These are phyloP conservation scores for Stegophylla sp. DNA, from an alignment of 2,888 invertebrate genomes.

Conservation along the genomic window DNA sequence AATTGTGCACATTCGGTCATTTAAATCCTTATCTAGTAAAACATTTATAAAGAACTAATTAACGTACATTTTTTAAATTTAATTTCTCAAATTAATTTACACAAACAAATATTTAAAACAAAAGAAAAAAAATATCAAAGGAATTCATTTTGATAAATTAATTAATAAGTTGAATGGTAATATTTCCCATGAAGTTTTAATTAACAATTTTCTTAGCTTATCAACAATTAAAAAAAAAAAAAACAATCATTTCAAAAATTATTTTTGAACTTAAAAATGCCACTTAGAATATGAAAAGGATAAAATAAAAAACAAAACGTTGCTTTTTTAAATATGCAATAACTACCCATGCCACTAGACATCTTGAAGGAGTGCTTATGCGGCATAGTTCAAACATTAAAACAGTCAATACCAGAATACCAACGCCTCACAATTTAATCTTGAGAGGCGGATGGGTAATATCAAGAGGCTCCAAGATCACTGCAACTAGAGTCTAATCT, in stretches of 20 bases:
- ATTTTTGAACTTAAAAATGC: conserved; percentile 38
- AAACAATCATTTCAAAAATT: conserved; percentile 40
- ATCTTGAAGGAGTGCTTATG: conserved; percentile 44
- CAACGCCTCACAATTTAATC: conserved; percentile 50
- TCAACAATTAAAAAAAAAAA: conserved; percentile 44
- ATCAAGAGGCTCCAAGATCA: conserved; percentile 68
- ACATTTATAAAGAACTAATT: background rate
- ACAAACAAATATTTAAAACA: conserved; percentile 44
- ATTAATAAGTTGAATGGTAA: conserved; percentile 46
- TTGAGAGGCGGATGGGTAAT: conserved; percentile 61
- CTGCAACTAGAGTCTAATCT: conserved; percentile 66
- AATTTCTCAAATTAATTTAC: conserved; percentile 20
- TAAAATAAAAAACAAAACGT: conserved; percentile 35
- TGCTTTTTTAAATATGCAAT: conserved; percentile 46
- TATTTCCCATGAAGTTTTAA: conserved; percentile 29
- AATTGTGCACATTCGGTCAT: conserved; percentile 52
- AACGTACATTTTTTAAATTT: background rate
- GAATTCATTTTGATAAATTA: conserved; percentile 17
- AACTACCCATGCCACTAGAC: conserved; percentile 42
- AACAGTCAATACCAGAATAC: conserved; percentile 48
- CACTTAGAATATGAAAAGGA: conserved; percentile 48
- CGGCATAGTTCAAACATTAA: conserved; percentile 49
- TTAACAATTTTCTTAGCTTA: conserved; percentile 36
- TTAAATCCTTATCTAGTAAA: conserved; percentile 30
- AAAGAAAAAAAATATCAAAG: conserved; percentile 6